These are phyloP conservation scores for Ceriagrion tenellum DNA, from an alignment of 2,888 invertebrate genomes.

Conservation along the genomic window DNA sequence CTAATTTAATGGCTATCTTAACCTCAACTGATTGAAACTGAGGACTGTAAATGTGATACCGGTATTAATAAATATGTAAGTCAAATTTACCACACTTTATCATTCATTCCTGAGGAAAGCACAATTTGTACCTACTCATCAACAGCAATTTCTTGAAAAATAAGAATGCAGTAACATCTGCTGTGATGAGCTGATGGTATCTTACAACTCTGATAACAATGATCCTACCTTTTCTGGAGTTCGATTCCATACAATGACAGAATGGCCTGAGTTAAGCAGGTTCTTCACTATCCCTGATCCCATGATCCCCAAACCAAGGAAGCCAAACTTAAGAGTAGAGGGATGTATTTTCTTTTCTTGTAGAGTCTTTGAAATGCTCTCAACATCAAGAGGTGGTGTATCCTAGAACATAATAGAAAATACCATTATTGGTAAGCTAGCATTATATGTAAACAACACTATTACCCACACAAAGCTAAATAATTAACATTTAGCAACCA, in stretches of 20 bases:
- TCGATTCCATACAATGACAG: slow-evolving; percentile 96
- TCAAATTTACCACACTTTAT: not conserved
- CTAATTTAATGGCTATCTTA: not conserved
- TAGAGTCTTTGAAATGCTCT: slow-evolving; percentile 87
- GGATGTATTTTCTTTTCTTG: slow-evolving; percentile 92
- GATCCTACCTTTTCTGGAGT: slow-evolving; percentile 91
- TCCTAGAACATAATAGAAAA: slow-evolving; percentile 80
- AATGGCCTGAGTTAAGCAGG: slow-evolving; percentile 94
- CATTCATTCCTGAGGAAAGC: slow-evolving; percentile 20
- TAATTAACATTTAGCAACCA: too few relatives aligned
- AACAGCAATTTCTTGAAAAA: too few relatives aligned
- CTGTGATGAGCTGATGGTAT: too few relatives aligned
- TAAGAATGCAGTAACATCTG: too few relatives aligned
- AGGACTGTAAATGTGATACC: slow-evolving; percentile 49
- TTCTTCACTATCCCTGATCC: slow-evolving; percentile 97
- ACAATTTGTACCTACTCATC: not conserved
- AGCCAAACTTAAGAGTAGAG: slow-evolving; percentile 93
- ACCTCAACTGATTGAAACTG: slow-evolving; percentile 32
- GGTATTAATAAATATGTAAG: slow-evolving; percentile 53
- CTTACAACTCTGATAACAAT: too few relatives aligned
- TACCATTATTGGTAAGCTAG: not conserved
- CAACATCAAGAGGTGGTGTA: slow-evolving; percentile 87
- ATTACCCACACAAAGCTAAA: too few relatives aligned
- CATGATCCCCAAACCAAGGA: slow-evolving; percentile 97
- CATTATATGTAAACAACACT: not conserved